phyloP scores from a whole-genome alignment of 1,140 invertebrate species.

The Copidosoma floridanum region DNA sequence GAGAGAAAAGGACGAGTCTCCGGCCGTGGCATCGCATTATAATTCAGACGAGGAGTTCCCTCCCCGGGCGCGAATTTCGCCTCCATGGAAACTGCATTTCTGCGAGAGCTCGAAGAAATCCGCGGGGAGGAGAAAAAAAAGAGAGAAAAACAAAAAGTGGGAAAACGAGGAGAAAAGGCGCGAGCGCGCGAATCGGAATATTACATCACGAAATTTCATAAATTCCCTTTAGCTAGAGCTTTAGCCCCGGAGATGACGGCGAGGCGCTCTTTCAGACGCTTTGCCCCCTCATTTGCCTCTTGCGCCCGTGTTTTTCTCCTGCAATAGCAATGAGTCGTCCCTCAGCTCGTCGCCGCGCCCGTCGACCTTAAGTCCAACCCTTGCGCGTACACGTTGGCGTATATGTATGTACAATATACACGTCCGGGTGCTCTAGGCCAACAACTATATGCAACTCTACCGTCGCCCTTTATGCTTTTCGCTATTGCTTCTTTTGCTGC shows the following conservation, averaged over 20 bases:
- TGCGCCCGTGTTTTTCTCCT: conserved; percentile 50
- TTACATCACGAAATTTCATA: conserved; percentile 56
- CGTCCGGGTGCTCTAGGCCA: no score
- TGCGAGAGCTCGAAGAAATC: neutral
- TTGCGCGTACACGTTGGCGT: neutral
- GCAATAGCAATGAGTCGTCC: conserved; percentile 50
- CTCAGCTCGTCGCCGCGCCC: neutral
- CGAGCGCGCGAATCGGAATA: conserved; percentile 50
- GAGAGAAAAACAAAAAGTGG: conserved; percentile 21
- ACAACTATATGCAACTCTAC: no score
- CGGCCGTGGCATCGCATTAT: neutral
- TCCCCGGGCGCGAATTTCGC: neutral
- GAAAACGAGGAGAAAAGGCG: conserved; percentile 41
- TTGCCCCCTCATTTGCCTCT: no score
- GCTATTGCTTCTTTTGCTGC: no score
- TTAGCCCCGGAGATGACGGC: no score
- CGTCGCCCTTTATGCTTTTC: no score
- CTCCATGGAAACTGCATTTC: conserved; percentile 1
- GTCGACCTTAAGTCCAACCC: no score
- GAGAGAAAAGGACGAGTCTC: neutral
- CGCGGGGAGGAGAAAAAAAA: conserved; percentile 34
- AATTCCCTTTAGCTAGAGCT: conserved; percentile 59
- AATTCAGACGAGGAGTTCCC: neutral
- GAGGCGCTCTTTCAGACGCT: conserved; percentile 46
- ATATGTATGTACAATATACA: no score